A percentile compares a stretch with the other conserved stretches of the same genome.
phyloP scores from a whole-genome alignment of 1,140 invertebrate species.

The Drosophila cardini region DNA sequence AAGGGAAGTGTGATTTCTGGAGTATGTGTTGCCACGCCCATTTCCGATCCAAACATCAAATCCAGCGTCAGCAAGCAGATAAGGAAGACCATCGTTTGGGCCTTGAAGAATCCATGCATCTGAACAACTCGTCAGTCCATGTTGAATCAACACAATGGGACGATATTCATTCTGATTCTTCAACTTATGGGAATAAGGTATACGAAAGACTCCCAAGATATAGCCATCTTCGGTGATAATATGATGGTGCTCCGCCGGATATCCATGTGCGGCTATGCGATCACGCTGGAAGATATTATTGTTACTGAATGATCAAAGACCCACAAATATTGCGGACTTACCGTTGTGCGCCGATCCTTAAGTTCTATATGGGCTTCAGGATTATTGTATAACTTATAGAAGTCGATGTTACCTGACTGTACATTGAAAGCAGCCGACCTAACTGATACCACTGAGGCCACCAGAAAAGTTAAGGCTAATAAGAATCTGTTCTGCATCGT shows the following conservation, averaged over 20 bases:
- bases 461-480: slow-evolving; percentile 13
- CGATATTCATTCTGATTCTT: slow-evolving; percentile 59
- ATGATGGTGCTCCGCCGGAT: slow-evolving; percentile 86
- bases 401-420: slow-evolving; percentile 41
- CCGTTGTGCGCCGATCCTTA: slow-evolving; percentile 17
- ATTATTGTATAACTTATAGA: slow-evolving; percentile 62
- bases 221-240: slow-evolving; percentile 86
- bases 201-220: slow-evolving; percentile 85
- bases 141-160: slow-evolving; percentile 88
- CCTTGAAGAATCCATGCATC: slow-evolving; percentile 90
- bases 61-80: slow-evolving; percentile 88
- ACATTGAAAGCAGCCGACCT: slow-evolving; percentile 33
- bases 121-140: slow-evolving; percentile 90
- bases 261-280: slow-evolving; percentile 76
- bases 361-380: slow-evolving; percentile 57
- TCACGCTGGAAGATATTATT: slow-evolving; percentile 30
- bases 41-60: slow-evolving; percentile 89
- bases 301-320: background rate
- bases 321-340: background rate
- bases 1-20: slow-evolving; percentile 83
- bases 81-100: slow-evolving; percentile 86
- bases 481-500: slow-evolving; percentile 39
- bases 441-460: background rate
- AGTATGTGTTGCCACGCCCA: slow-evolving; percentile 84
- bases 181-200: slow-evolving; percentile 79